phyloP scores from a whole-genome alignment of 2,113 vertebrate genomes.

The Pollachius pollachius region DNA sequence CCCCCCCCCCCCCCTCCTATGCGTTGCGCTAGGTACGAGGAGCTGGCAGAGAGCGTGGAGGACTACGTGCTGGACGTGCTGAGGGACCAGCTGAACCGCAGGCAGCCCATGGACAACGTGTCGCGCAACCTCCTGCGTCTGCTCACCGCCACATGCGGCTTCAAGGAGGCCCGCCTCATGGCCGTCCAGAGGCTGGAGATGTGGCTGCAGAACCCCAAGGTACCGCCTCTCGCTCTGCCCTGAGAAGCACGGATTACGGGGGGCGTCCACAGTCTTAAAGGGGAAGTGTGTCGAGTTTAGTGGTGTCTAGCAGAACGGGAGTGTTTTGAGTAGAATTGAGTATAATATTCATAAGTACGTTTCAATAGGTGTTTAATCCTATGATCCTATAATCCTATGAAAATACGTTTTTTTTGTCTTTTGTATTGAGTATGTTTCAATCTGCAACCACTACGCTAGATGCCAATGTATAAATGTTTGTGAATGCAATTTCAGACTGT shows the following conservation, averaged over 20 bases:
- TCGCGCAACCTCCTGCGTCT: slow-evolving; percentile 93
- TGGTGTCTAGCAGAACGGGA: too few species aligned
- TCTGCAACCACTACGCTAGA: too few species aligned
- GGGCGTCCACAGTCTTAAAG: slow-evolving; percentile 10
- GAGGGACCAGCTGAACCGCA: slow-evolving; percentile 91
- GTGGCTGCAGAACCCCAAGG: slow-evolving; percentile 99
- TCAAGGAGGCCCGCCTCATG: slow-evolving; percentile 92
- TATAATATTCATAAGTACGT: too few species aligned
- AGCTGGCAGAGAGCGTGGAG: slow-evolving; percentile 92
- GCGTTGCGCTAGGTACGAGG: slow-evolving; percentile 83
- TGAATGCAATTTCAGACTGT: too few species aligned
- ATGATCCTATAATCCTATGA: too few species aligned
- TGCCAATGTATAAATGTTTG: too few species aligned
- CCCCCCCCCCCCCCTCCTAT: background rate
- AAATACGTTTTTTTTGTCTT: too few species aligned
- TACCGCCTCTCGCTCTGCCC: slow-evolving; percentile 28
- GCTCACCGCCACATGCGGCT: slow-evolving; percentile 91
- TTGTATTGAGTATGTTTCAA: too few species aligned
- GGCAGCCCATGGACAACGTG: slow-evolving; percentile 96
- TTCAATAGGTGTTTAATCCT: too few species aligned
- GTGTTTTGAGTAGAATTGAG: too few species aligned
- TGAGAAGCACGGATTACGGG: background rate
- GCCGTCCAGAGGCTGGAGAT: slow-evolving; percentile 94
- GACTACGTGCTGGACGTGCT: slow-evolving; percentile 94
- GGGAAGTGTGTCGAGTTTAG: too few species aligned